Evolutionary conservation across 2,888 invertebrate genomes (phyloP).

Genomic region (Pammene aurita): DNA sequence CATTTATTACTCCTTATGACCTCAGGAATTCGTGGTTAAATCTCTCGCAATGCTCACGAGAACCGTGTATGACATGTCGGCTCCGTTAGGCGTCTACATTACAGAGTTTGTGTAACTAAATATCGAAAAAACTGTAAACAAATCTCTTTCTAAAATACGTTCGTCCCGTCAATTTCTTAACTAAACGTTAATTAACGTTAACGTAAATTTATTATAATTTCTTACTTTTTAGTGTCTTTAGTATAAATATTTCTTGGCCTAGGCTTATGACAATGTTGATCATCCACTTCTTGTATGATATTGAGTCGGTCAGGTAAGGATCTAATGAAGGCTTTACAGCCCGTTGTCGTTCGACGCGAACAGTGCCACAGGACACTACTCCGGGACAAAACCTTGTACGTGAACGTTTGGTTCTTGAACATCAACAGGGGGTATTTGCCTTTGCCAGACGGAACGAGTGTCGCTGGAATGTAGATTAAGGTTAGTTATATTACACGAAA

Average conservation of each 20-base stretch:
- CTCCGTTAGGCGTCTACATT: too few relatives aligned
- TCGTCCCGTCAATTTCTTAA: too few relatives aligned
- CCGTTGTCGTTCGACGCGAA: slow-evolving; percentile 63
- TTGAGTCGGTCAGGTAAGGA: slow-evolving; percentile 54
- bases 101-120: too few relatives aligned
- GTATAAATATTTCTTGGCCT: slow-evolving; percentile 13
- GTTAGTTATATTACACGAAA: slow-evolving; percentile 24
- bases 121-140: too few relatives aligned
- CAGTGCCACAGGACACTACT: slow-evolving; percentile 67
- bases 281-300: slow-evolving; percentile 51
- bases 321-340: slow-evolving; percentile 68
- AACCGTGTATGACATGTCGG: too few relatives aligned
- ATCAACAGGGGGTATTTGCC: slow-evolving; percentile 67
- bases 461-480: slow-evolving; percentile 51
- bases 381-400: slow-evolving; percentile 62
- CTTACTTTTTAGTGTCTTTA: too few relatives aligned
- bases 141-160: too few relatives aligned
- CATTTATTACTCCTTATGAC: too few relatives aligned
- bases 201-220: too few relatives aligned
- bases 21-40: too few relatives aligned
- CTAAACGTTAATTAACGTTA: too few relatives aligned
- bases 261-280: slow-evolving; percentile 57
- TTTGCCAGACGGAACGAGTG: slow-evolving; percentile 66
- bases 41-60: too few relatives aligned
- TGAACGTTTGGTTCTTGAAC: slow-evolving; percentile 63